These are phyloP conservation scores for Phasia obesa DNA, from an alignment of 2,888 invertebrate species.

Conservation along the genomic window DNA sequence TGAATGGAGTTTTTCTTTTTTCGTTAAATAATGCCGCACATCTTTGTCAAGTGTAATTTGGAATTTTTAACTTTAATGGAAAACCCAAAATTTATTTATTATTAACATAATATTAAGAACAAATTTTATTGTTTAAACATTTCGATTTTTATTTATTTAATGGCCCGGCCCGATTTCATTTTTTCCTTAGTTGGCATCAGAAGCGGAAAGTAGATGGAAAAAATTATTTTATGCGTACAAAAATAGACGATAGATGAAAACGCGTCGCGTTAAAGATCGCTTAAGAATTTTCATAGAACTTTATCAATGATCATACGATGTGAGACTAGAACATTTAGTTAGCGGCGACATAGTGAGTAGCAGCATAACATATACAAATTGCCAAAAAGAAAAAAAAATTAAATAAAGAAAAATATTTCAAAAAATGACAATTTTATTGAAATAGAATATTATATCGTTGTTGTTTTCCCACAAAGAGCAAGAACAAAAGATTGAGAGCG, in stretches of 20 bases:
- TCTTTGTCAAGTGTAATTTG: constrained; percentile 67
- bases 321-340: constrained; percentile 68
- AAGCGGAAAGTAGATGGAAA: constrained; percentile 12
- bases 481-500: background rate
- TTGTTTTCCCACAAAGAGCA: too few relatives aligned
- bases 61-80: constrained; percentile 9
- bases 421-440: constrained; percentile 44
- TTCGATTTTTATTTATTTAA: constrained; percentile 9
- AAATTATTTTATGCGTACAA: constrained; percentile 54
- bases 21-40: constrained; percentile 66
- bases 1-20: background rate
- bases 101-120: constrained; percentile 19
- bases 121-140: constrained; percentile 22
- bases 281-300: constrained; percentile 55
- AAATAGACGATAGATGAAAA: constrained; percentile 61
- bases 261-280: constrained; percentile 60
- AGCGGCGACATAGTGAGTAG: constrained; percentile 34
- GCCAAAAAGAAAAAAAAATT: constrained; percentile 50
- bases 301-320: constrained; percentile 71
- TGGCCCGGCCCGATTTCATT: constrained; percentile 31
- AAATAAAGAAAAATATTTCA: constrained; percentile 28
- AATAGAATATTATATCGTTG: too few relatives aligned
- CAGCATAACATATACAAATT: constrained; percentile 26
- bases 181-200: constrained; percentile 21
- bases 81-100: constrained; percentile 26